Evolutionary conservation across 2,888 invertebrate genomes (phyloP), one percentile per base, ranked within the genome.

Genomic region (Drepana falcataria): DNA sequence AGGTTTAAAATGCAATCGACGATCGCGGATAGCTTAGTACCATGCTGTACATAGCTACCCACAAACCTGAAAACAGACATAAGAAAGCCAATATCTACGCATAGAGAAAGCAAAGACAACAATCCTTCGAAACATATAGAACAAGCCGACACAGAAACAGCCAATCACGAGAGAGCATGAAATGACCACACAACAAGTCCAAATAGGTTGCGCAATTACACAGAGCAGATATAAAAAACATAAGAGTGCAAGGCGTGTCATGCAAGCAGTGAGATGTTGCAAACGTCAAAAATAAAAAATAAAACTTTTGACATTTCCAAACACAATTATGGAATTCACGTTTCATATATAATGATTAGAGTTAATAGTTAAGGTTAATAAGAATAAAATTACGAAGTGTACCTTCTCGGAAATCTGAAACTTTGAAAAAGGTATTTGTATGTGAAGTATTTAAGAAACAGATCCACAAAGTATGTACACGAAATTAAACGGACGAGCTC

Each of bases 401-500:
- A 91, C 87, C 87, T 88, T 78, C 71, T 72, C 66, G 70, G 68
- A 81, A 79, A 85, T 85, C 85, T 85, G 85, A 86, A 87, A 87
- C 75, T 83, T 81, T 79, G 75, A 85, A 86, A 86, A 75, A 77
- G 75, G 74, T 76, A 61, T 79, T 77, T 77, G 79, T 80, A 79
- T 75, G 75, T 76, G 78, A 71, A 71, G 66, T 68, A 74, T 65
- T 66, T 69, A 73, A 73, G 68, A 40, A 49, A 49, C 37, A n/a
- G 37, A 37, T 49, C 65, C 62, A 21, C 60, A 68, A 68, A 64
- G 60, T 77, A 77, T 78, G 71, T 80, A 85, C 80, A 83, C 66
- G 72, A 67, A 74, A 59, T 71, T 69, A 59, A 59, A 68, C 64
- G 66, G 71, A 75, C 67, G 77, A 75, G 71, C 80, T 78, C 21